Evolutionary conservation across 2,888 invertebrate genomes (phyloP).

Genomic region (Xestia ashworthii): DNA sequence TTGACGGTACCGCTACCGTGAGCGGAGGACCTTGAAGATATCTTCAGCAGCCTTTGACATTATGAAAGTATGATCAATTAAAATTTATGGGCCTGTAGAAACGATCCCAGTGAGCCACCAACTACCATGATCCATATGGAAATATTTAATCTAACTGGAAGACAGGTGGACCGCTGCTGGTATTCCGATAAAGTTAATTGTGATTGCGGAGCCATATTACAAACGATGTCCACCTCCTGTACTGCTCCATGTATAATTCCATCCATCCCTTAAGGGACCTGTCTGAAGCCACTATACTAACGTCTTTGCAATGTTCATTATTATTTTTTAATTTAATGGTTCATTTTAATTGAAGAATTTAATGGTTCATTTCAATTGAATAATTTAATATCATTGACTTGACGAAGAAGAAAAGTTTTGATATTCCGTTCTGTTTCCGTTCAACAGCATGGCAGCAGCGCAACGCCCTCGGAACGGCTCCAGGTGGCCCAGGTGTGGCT

Average conservation of each 20-base stretch:
- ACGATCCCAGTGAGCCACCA: neutral
- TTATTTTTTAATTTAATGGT: neutral
- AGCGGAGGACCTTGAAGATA: neutral
- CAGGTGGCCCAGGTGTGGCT: constrained; percentile 76
- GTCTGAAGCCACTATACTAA: neutral
- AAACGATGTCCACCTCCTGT: neutral
- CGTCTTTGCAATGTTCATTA: neutral
- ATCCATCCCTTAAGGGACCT: neutral
- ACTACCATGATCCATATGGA: neutral
- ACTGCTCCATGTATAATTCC: neutral
- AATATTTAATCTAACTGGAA: neutral
- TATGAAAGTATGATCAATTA: neutral
- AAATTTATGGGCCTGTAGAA: neutral
- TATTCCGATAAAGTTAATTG: neutral
- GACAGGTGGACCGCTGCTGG: neutral
- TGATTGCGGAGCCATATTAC: neutral
- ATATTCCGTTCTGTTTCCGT: neutral
- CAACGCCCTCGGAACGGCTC: constrained; percentile 71
- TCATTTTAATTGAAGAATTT: neutral
- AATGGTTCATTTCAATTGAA: too few species aligned
- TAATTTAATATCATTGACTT: too few species aligned
- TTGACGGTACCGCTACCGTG: neutral
- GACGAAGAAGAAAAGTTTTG: neutral
- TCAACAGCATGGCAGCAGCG: constrained; percentile 60
- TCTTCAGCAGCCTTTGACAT: neutral